Percentiles rank a stretch among this genome's conserved stretches.
phyloP scores from a whole-genome alignment of 2,888 invertebrate species.

The Zootermopsis nevadensis region DNA sequence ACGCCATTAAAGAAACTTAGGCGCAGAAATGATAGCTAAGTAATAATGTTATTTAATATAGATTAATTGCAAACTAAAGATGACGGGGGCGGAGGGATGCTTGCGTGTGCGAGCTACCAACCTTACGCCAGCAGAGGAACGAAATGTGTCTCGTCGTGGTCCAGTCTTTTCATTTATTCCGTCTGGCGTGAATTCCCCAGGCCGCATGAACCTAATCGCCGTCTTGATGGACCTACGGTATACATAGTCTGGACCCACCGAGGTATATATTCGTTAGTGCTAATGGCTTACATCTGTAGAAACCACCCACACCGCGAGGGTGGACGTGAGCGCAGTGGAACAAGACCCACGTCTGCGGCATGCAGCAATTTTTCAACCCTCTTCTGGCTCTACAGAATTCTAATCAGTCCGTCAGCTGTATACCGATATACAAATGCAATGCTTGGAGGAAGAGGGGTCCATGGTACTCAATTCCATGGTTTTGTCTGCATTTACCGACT shows the following conservation, averaged over 20 bases:
- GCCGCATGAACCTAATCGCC: neutral
- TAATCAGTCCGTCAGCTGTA: too few species aligned
- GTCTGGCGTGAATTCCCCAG: neutral
- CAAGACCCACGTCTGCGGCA: too few species aligned
- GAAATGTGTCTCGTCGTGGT: neutral
- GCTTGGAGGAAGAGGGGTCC: too few species aligned
- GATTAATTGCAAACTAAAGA: neutral
- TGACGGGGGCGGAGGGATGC: neutral
- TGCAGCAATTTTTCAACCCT: neutral
- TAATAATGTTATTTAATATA: neutral
- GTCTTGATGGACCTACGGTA: neutral
- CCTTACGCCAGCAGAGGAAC: neutral
- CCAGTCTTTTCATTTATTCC: neutral
- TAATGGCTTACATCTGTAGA: constrained; percentile 27
- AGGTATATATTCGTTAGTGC: constrained; percentile 19
- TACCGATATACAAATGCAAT: too few species aligned
- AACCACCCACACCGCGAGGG: neutral
- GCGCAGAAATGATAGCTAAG: too few species aligned
- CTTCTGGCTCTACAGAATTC: neutral
- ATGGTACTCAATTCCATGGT: too few species aligned
- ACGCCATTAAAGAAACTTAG: too few species aligned
- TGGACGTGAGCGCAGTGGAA: neutral
- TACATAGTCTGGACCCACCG: neutral
- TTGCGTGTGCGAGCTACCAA: neutral
- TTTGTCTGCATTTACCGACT: too few species aligned